These are phyloP conservation scores for Mormoops blainvillei DNA, from an alignment of 2,113 vertebrate species.

Conservation along the genomic window DNA sequence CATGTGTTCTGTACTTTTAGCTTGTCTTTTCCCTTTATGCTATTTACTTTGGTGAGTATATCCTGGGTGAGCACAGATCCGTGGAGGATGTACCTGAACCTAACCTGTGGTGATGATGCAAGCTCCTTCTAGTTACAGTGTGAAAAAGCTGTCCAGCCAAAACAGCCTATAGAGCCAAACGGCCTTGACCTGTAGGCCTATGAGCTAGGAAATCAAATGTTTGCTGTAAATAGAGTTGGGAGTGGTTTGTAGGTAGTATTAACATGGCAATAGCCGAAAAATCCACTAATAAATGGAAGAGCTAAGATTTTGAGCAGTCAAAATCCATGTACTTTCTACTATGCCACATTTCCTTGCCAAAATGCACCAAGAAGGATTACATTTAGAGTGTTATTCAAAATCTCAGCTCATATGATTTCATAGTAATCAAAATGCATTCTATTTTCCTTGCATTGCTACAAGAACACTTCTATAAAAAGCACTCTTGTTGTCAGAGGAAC, in stretches of 20 bases:
- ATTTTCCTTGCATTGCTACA: background rate
- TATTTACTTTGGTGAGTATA: background rate
- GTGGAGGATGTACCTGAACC: background rate
- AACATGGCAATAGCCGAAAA: background rate
- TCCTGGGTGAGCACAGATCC: background rate
- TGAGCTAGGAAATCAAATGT: background rate
- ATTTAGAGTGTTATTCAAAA: slow-evolving; percentile 1
- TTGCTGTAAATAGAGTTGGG: background rate
- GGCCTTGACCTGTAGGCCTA: background rate
- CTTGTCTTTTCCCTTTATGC: background rate
- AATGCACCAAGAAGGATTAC: background rate
- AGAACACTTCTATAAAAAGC: background rate
- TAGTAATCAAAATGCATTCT: background rate
- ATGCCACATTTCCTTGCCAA: background rate
- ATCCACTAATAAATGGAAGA: background rate
- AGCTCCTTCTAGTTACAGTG: background rate
- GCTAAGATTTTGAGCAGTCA: background rate
- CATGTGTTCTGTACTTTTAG: background rate
- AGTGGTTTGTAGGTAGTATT: background rate
- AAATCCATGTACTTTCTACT: background rate
- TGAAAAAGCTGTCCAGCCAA: background rate
- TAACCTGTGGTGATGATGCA: background rate
- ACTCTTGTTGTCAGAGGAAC: background rate
- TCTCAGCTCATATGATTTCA: background rate
- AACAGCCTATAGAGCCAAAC: background rate